Evolutionary conservation across 2,113 vertebrate species (phyloP).

Genomic region (Nothocercus julius): DNA sequence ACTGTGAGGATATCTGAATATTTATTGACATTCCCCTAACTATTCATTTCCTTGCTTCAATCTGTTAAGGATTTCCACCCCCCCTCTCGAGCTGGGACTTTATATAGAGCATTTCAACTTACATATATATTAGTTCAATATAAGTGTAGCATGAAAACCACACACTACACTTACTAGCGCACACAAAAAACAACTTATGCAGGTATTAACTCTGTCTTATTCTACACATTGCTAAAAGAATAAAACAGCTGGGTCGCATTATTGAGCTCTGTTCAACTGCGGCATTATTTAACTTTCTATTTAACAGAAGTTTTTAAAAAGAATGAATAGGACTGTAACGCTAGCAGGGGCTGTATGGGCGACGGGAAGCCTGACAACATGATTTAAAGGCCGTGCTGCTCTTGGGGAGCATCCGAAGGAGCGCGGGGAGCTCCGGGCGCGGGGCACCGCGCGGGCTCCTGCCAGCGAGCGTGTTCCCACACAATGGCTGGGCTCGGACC

Average conservation of each 20-base stretch:
- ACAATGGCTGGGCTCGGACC: conserved; percentile 55
- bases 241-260: neutral
- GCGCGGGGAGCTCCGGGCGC: too few relatives aligned
- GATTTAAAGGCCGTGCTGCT: neutral
- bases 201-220: neutral
- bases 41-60: neutral
- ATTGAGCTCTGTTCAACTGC: neutral
- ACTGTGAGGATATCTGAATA: conserved; percentile 36
- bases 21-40: conserved; percentile 10
- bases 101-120: neutral
- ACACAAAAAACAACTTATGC: neutral
- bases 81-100: neutral
- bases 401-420: neutral
- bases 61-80: neutral
- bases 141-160: neutral
- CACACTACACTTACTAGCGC: neutral
- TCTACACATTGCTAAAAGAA: neutral
- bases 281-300: neutral
- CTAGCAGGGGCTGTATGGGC: neutral
- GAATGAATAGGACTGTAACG: neutral
- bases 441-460: neutral
- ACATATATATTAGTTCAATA: neutral
- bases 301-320: neutral
- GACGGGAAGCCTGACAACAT: neutral
- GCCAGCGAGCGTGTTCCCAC: conserved; percentile 17